Evolutionary conservation across 2,888 invertebrate species (phyloP).

Genomic region (Diachrysia chrysitis): DNA sequence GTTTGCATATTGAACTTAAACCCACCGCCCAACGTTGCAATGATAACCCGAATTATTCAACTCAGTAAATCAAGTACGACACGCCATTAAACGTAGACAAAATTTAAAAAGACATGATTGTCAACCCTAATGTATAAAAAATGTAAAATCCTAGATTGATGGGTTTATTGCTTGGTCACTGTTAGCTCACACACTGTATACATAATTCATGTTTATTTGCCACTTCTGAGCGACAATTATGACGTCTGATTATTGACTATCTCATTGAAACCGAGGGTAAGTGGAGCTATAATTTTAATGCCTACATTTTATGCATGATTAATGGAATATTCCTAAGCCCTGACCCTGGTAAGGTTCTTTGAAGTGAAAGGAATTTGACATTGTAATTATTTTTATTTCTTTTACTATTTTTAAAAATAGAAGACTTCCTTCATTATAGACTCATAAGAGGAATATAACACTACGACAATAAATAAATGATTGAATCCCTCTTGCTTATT

Average conservation of each 20-base stretch:
- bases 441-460: no score
- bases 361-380: no score
- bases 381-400: no score
- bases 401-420: no score
- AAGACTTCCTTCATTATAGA: no score
- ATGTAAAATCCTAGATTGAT: conserved; percentile 38
- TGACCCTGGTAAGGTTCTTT: no score
- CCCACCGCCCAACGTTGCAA: no score
- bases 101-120: not conserved
- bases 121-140: conserved; percentile 36
- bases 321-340: no score
- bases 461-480: not conserved
- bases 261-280: not conserved
- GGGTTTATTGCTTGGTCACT: conserved; percentile 55
- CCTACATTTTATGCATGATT: no score
- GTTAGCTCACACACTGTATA: conserved; percentile 29
- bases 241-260: conserved; percentile 6
- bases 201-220: conserved; percentile 42
- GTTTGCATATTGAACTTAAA: no score
- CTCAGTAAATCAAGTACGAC: not conserved
- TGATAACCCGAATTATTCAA: not conserved
- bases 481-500: not conserved
- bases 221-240: conserved; percentile 30
- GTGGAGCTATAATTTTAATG: no score
- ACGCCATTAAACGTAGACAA: not conserved